These are phyloP conservation scores for Tromatobia lineatoria DNA, from an alignment of 2,888 invertebrate species.

Conservation along the genomic window DNA sequence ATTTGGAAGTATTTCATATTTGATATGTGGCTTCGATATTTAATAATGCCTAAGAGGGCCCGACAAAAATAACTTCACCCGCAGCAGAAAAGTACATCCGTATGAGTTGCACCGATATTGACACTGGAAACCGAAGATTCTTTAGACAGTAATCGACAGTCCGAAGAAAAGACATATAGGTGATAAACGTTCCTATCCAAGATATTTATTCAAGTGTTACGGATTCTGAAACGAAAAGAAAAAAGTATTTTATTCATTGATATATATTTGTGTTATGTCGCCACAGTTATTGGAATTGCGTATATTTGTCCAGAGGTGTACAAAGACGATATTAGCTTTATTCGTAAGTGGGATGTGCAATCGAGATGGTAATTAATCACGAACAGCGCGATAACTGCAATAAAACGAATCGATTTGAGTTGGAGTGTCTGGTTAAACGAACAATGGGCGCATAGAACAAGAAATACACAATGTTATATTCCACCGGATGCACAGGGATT, in stretches of 20 bases:
- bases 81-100: neutral
- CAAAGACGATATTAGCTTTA: slow-evolving; percentile 14
- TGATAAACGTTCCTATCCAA: neutral
- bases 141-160: neutral
- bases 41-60: too few relatives aligned
- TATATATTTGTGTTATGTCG: slow-evolving; percentile 21
- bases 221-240: neutral
- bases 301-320: neutral
- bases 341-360: neutral
- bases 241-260: too few relatives aligned
- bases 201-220: slow-evolving; percentile 40
- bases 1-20: too few relatives aligned
- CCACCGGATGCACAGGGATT: slow-evolving; percentile 21
- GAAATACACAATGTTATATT: slow-evolving; percentile 6
- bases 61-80: neutral
- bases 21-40: neutral
- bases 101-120: neutral
- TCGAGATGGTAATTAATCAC: slow-evolving; percentile 34
- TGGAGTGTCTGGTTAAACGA: neutral
- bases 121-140: neutral
- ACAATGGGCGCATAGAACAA: neutral
- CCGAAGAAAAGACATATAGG: neutral
- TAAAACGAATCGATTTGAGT: slow-evolving; percentile 10
- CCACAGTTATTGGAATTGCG: slow-evolving; percentile 15
- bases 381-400: neutral